These are phyloP conservation scores for Psittacula echo DNA, from an alignment of 2,797 vertebrate genomes.

Conservation along the genomic window DNA sequence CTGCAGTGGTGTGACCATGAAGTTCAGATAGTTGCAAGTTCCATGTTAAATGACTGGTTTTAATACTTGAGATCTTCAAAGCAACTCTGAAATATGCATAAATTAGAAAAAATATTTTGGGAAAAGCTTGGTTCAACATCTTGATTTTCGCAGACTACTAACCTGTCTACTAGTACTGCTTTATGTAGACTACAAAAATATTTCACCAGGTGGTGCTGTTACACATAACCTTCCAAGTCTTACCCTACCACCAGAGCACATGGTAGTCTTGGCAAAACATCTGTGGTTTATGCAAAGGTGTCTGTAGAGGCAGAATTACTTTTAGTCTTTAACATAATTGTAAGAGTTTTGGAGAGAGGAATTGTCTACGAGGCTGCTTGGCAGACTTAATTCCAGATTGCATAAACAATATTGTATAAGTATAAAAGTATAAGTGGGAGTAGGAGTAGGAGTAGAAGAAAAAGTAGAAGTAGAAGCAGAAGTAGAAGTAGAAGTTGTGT, in stretches of 20 bases:
- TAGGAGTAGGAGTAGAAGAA: not conserved
- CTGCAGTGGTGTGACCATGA: not conserved
- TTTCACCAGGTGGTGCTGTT: constrained; percentile 67
- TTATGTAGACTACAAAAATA: not conserved
- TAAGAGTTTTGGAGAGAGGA: not conserved
- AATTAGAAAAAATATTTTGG: not conserved
- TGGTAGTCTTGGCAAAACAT: not conserved
- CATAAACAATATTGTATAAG: not conserved
- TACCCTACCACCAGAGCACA: not conserved
- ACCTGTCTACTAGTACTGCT: not conserved
- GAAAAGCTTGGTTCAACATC: not conserved
- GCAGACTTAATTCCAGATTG: not conserved
- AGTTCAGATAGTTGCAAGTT: not conserved
- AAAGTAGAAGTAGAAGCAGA: not conserved
- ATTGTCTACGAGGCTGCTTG: not conserved
- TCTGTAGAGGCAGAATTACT: not conserved
- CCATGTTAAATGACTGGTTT: not conserved
- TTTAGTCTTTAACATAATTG: not conserved
- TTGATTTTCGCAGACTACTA: not conserved
- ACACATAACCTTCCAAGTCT: not conserved
- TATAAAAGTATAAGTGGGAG: not conserved
- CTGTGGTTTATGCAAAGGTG: not conserved
- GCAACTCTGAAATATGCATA: not conserved
- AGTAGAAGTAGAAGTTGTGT: not conserved
- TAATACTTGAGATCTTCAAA: not conserved